Base-by-base conservation (phyloP, 2,888 invertebrate species). In the Mellilla xanthometata region DNA sequence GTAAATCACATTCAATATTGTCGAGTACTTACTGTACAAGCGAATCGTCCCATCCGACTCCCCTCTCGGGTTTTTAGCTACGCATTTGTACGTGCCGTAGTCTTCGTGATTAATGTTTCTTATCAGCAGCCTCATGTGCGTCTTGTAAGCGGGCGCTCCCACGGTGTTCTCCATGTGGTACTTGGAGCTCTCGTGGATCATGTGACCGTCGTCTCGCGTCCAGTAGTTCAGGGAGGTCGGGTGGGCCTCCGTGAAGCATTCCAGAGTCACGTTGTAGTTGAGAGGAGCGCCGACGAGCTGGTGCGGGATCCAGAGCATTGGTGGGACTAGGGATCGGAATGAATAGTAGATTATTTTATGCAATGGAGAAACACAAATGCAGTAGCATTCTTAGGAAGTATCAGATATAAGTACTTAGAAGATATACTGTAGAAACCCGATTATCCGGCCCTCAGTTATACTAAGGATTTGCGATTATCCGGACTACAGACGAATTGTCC, bases 241-340 rank as follows among this genome's bases (percentile, higher is more conserved):
- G 84, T 96, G 95, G 1, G 97, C 97, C 82, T 97, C 97, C 3
- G 96, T 96, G 73, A 95, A 94, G 73, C 97, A 97, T 83, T 97
- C 96, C 51, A 97, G 83, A 2, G 95, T 96, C 6, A 96, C 94
- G 62, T 95, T 94, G 77, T 94, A 95, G 53, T 94, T 94, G 46
- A 95, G 88, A 0, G 96, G 96, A 9, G 95, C 95, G 15, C 96
- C 96, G 24, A 97, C 96, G 56, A 97, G 90, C 80, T 97, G 97
- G 84, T 97, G 95, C 3, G 96, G 96, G 68, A 97, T 96, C 94
- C 94, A 96, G 44, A 97, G 91, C 96, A 96, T 96, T 5, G 97
- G 97, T 0, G 97, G 95, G 90, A n/a, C n/a, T n/a, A n/a, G n/a
- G n/a, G n/a, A n/a, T n/a, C n/a, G n/a, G n/a, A n/a, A n/a, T n/a